Base-by-base conservation (phyloP, 2,113 vertebrate species). In the Nettapus auritus region DNA sequence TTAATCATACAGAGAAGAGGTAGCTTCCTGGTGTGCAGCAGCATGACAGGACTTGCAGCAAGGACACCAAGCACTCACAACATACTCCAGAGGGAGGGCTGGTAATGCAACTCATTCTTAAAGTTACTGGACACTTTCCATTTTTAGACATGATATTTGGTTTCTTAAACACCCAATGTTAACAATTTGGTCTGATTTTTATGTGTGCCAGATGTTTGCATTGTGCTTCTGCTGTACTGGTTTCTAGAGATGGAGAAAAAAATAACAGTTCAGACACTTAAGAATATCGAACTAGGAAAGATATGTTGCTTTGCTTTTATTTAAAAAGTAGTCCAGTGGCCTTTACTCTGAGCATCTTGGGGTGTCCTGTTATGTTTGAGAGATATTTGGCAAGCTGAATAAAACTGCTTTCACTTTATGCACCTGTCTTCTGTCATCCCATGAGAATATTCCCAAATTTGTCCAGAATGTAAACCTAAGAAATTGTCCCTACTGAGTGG, bases 21-120 rank as follows among this genome's bases (percentile, higher is more conserved):
- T 33, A 70, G 13, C 16, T 70, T 69, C 25, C 8, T 34, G 50
- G 8, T 64, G 17, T 75, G 12, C 38, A 62, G 64, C 31, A 84
- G 62, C 85, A 85, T 14, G 92, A 94, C 57, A 76, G 82, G 52
- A 89, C 73, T 76, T 68, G 91, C 68, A 93, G 76, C 64, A 88
- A 88, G n/a, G 73, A 66, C 69, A 86, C 74, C 94, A 40, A 88
- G 59, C 36, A 59, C 64, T 95, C 67, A n/a, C 31, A 88, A 88
- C 8, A 19, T 31, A 38, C 38, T 71, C 85, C 11, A 7, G 78
- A 76, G 33, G n/a, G 31, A 78, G 7, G 19, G 13, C 25, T 59
- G 34, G 25, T 48, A 80, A 4, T 42, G 59, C 28, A 22, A 46
- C 14, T 59, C 19, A n/a, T 63, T 81, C 36, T 67, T 66, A 67